Conservation (phyloP, 2,888 invertebrate genomes). For the Lamellibrachia satsuma region DNA sequence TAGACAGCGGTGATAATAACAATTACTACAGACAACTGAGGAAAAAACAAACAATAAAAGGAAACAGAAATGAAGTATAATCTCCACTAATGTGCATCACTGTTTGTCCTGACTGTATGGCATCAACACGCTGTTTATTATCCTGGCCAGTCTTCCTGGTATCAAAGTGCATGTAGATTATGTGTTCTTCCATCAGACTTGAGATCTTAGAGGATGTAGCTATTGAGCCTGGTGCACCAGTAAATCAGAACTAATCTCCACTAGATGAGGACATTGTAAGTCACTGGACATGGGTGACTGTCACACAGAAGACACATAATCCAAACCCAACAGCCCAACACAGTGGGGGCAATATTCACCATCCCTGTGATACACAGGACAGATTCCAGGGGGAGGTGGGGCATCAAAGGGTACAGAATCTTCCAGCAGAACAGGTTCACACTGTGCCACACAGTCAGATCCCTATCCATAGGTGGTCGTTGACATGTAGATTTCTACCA, state of each 20-base stretch:
- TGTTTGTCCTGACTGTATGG: background rate
- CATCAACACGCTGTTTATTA: background rate
- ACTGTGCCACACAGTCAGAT: too few species aligned
- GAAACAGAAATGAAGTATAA: background rate
- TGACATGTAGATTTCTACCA: too few species aligned
- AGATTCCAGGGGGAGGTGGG: too few species aligned
- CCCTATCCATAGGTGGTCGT: too few species aligned
- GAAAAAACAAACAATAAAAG: background rate
- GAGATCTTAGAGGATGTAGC: background rate
- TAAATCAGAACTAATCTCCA: background rate
- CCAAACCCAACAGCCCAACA: background rate
- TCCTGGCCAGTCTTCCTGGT: background rate
- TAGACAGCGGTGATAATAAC: background rate
- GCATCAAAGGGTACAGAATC: too few species aligned
- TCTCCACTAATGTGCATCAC: background rate
- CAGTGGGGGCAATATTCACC: background rate
- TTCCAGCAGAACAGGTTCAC: too few species aligned
- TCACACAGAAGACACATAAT: background rate
- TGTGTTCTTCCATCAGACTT: background rate
- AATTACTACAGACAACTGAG: background rate
- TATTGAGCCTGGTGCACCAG: background rate
- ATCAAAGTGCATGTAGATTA: background rate
- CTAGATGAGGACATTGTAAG: background rate
- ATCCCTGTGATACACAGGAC: too few species aligned
- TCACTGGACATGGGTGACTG: background rate